A percentile compares a stretch with the other conserved stretches of the same genome.
phyloP scores from a whole-genome alignment of 2,888 invertebrate genomes.

The Junonia oenone region DNA sequence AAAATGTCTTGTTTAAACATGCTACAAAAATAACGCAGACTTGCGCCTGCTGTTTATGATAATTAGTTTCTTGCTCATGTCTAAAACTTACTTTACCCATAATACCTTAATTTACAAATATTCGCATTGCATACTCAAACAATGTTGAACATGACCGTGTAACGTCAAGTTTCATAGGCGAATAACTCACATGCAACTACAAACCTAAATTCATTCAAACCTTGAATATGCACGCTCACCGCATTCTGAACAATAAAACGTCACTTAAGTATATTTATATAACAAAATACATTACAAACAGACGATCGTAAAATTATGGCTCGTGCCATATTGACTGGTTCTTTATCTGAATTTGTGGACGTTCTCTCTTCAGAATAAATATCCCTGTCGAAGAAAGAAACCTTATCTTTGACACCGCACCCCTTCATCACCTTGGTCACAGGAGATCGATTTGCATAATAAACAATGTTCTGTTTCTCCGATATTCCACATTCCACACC shows the following conservation, averaged over 20 bases:
- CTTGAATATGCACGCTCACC: conserved; percentile 26
- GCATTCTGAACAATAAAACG: conserved; percentile 25
- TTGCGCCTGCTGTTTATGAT: too few relatives aligned
- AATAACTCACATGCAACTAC: conserved; percentile 25
- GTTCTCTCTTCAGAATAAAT: conserved; percentile 25
- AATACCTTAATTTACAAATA: conserved; percentile 7
- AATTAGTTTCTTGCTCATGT: too few relatives aligned
- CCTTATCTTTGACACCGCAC: conserved; percentile 29
- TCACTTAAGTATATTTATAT: conserved; percentile 23
- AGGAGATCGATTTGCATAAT: conserved; percentile 49
- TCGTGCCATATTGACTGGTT: conserved; percentile 15
- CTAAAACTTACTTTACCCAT: neutral
- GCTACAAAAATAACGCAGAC: too few relatives aligned
- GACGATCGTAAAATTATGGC: conserved; percentile 20
- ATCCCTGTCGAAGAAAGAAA: conserved; percentile 25
- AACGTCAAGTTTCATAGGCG: conserved; percentile 26
- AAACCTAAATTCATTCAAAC: conserved; percentile 25
- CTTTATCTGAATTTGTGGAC: conserved; percentile 22
- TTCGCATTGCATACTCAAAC: conserved; percentile 11
- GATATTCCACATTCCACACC: conserved; percentile 50
- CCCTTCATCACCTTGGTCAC: conserved; percentile 30
- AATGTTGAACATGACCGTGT: conserved; percentile 24
- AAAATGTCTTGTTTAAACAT: too few relatives aligned
- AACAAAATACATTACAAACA: conserved; percentile 22
- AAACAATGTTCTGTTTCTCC: conserved; percentile 40